phyloP scores from a whole-genome alignment of 2,888 invertebrate species.

The Lypha dubia region DNA sequence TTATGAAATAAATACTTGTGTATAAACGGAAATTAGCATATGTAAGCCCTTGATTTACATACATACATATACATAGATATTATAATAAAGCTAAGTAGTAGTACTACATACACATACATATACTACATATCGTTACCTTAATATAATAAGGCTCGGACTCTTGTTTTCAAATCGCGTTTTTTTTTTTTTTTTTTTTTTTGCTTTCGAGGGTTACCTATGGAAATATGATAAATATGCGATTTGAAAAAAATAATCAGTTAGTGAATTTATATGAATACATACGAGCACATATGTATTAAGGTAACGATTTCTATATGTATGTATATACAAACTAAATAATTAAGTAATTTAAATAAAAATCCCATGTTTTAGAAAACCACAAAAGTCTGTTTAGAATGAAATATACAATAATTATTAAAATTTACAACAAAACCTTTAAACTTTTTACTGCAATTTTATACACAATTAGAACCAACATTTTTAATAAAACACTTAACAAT shows the following conservation, averaged over 20 bases:
- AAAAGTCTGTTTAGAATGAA: constrained; percentile 64
- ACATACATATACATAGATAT: neutral
- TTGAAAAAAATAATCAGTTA: no score
- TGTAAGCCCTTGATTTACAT: neutral
- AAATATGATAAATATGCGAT: no score
- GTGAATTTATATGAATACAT: no score
- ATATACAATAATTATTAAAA: constrained; percentile 54
- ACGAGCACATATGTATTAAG: no score
- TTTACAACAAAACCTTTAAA: constrained; percentile 17
- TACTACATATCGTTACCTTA: no score
- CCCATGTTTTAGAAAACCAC: constrained; percentile 48
- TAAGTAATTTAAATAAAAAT: constrained; percentile 22
- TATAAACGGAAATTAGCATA: constrained; percentile 1
- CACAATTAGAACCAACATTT: constrained; percentile 55
- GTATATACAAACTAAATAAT: constrained; percentile 29
- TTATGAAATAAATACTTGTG: neutral
- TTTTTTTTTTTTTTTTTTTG: no score
- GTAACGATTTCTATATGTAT: no score
- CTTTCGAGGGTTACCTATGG: no score
- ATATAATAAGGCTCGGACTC: no score
- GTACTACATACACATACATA: neutral
- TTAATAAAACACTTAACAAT: constrained; percentile 17
- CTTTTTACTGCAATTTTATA: constrained; percentile 59
- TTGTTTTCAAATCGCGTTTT: no score
- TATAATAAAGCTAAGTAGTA: neutral